phyloP scores from a whole-genome alignment of 2,797 vertebrate genomes.

The Poecilia wingei region DNA sequence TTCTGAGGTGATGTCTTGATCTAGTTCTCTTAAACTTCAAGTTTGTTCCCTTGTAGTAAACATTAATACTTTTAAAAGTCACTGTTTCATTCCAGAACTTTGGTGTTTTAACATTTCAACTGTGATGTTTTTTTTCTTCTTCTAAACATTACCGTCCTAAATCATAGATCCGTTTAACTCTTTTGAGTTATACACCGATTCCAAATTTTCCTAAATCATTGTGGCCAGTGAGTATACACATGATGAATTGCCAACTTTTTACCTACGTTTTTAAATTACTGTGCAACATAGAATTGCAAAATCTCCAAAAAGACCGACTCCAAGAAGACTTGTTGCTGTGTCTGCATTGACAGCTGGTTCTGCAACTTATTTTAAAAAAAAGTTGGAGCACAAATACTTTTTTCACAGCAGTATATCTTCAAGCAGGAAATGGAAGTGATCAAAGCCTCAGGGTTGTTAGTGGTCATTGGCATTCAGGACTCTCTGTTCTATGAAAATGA shows the following conservation, averaged over 20 bases:
- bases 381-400: not conserved
- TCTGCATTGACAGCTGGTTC: not conserved
- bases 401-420: not conserved
- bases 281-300: not conserved
- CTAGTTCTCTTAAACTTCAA: slow-evolving; percentile 37
- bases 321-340: no score
- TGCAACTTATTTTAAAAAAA: not conserved
- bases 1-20: slow-evolving; percentile 46
- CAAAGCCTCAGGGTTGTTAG: not conserved
- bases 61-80: slow-evolving; percentile 16
- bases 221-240: not conserved
- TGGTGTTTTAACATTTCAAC: not conserved
- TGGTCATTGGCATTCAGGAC: not conserved
- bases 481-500: not conserved
- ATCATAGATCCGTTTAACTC: not conserved
- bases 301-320: not conserved
- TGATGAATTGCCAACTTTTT: not conserved
- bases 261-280: not conserved
- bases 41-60: slow-evolving; percentile 32
- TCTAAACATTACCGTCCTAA: not conserved
- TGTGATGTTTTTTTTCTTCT: not conserved
- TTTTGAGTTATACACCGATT: not conserved
- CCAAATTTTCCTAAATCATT: not conserved
- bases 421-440: not conserved
- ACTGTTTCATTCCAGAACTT: slow-evolving; percentile 15